Evolutionary conservation across 2,888 invertebrate species (phyloP), one percentile per base, ranked within the genome.

Genomic region (Eugnorisma glareosa): DNA sequence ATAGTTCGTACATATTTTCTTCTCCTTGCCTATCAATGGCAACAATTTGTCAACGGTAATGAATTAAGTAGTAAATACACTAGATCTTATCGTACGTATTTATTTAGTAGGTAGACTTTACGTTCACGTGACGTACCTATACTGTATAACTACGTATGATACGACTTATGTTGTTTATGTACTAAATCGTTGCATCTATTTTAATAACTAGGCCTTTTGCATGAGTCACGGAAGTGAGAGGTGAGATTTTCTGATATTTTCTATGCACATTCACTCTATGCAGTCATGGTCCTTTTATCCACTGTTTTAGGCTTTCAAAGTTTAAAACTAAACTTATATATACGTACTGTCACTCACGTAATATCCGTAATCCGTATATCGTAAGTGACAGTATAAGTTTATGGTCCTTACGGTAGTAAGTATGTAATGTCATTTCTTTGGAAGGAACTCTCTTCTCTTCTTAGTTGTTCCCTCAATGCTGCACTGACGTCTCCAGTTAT

Each of bases 51-150:
- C 40, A 45, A 61, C 61, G 61, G 37, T 74, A 67, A 84, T 77
- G 51, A 84, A 78, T 75, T 81, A 84, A 75, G 75, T 68, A 71
- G 64, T 81, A 84, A 84, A 73, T 70, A 86, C 69, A 86, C 67
- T 69, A 67, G 67, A 54, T 24, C 57, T 72, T 80, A 79, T 84
- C 74, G 67, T 85, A 80, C 74, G 67, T 85, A 80, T 75, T 73
- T 67, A 75, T 73, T 64, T 40, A 28, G 68, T 11, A 35, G 59
- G 31, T 70, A 45, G 35, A 57, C 21, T 75, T 68, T 64, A 83
- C 59, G n/a, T 75, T 68, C 31, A 67, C 21, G 54, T 83, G 73
- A 83, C 72, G 76, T 74, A 59, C 8, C 31, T 24, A 24, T 64
- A 54, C 11, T 40, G 15, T 7, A 43, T 59, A 37, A 18, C 7